Conservation (phyloP, 2,797 vertebrate genomes). For the Naso thynnoides region DNA sequence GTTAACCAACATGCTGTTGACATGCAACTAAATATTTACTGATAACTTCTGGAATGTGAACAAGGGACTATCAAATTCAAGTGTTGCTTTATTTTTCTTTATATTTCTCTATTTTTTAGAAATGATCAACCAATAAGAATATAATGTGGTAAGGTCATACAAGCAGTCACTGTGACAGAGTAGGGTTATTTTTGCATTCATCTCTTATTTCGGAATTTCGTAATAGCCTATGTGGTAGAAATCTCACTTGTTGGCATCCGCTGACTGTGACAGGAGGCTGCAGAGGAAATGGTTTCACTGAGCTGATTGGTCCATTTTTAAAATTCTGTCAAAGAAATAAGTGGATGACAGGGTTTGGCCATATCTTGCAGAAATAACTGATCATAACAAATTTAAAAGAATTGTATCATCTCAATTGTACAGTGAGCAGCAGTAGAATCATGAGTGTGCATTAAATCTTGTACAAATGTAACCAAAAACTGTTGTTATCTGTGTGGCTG, state of each 20-base stretch:
- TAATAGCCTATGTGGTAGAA: not conserved
- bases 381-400: not conserved
- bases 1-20: too few relatives aligned
- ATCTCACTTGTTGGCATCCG: not conserved
- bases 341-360: not conserved
- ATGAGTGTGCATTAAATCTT: not conserved
- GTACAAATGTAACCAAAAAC: not conserved
- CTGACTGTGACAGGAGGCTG: not conserved
- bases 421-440: not conserved
- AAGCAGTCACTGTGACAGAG: not conserved
- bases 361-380: constrained; percentile 3
- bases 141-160: not conserved
- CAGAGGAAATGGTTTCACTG: not conserved
- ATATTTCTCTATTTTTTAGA: not conserved
- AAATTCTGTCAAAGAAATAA: not conserved
- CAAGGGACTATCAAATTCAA: too few relatives aligned
- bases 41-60: too few relatives aligned
- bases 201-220: not conserved
- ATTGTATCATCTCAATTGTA: not conserved
- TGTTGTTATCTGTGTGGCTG: not conserved
- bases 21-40: too few relatives aligned
- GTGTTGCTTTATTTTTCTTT: too few relatives aligned
- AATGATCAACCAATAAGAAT: not conserved
- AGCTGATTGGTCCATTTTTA: not conserved
- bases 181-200: not conserved